A percentile compares a stretch with the other conserved stretches of the same genome.
Conservation (phyloP, 2,888 invertebrate species). For the Sinopyrophorus schimmeli region DNA sequence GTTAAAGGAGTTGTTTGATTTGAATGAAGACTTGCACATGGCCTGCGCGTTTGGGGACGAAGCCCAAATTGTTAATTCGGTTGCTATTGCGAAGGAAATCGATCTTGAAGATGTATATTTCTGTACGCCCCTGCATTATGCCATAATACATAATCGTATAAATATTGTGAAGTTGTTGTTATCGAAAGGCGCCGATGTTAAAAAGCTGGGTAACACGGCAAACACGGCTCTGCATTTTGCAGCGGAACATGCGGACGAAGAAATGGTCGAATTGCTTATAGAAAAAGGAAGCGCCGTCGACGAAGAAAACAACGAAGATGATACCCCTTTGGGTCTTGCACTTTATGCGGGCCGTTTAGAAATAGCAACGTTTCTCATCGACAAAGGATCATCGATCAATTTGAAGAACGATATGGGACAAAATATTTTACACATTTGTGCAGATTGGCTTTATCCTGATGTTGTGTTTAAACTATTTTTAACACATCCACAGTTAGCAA, state of each 20-base stretch:
- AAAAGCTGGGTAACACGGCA: background rate
- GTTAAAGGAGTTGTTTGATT: no score
- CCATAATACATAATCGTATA: conserved; percentile 1
- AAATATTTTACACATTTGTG: no score
- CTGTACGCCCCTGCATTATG: conserved; percentile 6
- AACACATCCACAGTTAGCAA: no score
- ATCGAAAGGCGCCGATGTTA: background rate
- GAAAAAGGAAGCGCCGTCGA: background rate
- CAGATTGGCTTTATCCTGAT: no score
- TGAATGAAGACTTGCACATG: background rate
- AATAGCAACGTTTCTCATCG: no score
- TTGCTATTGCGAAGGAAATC: conserved; percentile 7
- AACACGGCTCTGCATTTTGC: conserved; percentile 11
- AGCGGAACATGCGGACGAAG: background rate
- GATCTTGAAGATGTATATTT: background rate
- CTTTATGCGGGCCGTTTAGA: no score
- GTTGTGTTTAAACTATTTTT: no score
- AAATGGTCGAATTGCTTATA: background rate
- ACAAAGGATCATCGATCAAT: no score
- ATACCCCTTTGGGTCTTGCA: background rate
- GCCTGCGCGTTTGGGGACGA: conserved; percentile 4
- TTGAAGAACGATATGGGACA: no score
- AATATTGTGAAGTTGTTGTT: conserved; percentile 1
- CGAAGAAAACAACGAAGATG: background rate
- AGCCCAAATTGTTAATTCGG: background rate